Conservation (phyloP, 64 coral and sea anemone species). For the Montipora efflorescens region DNA sequence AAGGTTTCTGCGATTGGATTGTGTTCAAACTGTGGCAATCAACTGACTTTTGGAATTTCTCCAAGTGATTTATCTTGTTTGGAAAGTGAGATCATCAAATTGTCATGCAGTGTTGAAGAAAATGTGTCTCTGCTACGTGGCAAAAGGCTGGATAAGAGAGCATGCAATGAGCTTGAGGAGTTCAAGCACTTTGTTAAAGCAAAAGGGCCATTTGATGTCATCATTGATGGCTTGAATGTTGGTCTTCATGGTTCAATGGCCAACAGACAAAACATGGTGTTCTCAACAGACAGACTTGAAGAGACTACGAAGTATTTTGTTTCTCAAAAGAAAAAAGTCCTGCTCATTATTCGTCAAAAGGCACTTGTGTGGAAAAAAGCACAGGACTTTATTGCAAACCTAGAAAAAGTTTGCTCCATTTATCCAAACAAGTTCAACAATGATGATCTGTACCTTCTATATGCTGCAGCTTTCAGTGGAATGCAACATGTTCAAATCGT, state of each 20-base stretch:
- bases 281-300: conserved; percentile 57
- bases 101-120: conserved; percentile 1
- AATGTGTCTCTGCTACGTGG: background rate
- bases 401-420: conserved; percentile 66
- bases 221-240: conserved; percentile 91
- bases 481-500: conserved; percentile 72
- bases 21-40: conserved; percentile 65
- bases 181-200: conserved; percentile 47
- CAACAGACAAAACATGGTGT: conserved; percentile 51
- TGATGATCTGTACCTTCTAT: conserved; percentile 88
- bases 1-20: conserved; percentile 44
- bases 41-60: conserved; percentile 38
- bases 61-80: conserved; percentile 42
- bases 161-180: conserved; percentile 20
- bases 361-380: conserved; percentile 47
- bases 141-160: conserved; percentile 15
- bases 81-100: conserved; percentile 60
- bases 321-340: conserved; percentile 61
- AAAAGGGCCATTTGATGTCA: conserved; percentile 82
- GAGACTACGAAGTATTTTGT: conserved; percentile 33
- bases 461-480: conserved; percentile 83
- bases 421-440: conserved; percentile 47
- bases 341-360: conserved; percentile 63
- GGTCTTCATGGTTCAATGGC: conserved; percentile 51
- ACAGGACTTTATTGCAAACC: conserved; percentile 28